Evolutionary conservation across 2,113 vertebrate species (phyloP), one percentile per base, ranked within the genome.

Genomic region (Heteronetta atricapilla): DNA sequence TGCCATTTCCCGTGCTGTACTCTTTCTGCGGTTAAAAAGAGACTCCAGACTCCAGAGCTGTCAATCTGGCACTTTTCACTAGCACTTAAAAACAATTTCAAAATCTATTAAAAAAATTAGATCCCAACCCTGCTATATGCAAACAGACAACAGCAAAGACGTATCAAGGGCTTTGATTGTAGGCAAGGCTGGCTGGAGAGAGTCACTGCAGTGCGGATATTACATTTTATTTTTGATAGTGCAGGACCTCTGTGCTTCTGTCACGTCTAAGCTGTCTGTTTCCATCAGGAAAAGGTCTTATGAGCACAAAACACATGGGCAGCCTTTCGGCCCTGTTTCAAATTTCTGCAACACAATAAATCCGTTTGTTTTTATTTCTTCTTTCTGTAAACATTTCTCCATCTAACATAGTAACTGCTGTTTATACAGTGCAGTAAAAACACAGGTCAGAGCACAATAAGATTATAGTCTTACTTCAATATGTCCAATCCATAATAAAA

Each of bases 401-500:
- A 69, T 97, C 97, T 97, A 97, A 96, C 96, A 88, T 81, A 92
- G 95, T 97, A 98, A 98, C 96, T 97, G 96, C 96, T 98, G 97
- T 97, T 98, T 98, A 97, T 96, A 97, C 91, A 94, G 94, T 6
- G 59, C 96, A 97, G 94, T 98, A 97, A 97, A 97, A 98, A 96
- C 94, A 89, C 96, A 96, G 97, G 97, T 96, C 97, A 96, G 94
- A 97, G 94, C 92, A 97, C 97, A 97, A 98, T 98, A 97, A 97
- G 98, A 98, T 98, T 98, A 98, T 96, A 97, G 98, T 97, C 96
- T 98, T 97, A 97, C 96, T 97, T 97, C 98, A 97, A 96, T 97
- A 96, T 97, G 96, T 96, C 96, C 97, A 97, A 97, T 96, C 97
- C 94, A 91, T 96, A 98, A 97, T 97, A 97, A 97, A 98, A 95